A percentile compares a stretch with the other conserved stretches of the same genome.
These are phyloP conservation scores for Microcebus lehilahytsara DNA, from an alignment of 2,113 vertebrate genomes.

Conservation along the genomic window DNA sequence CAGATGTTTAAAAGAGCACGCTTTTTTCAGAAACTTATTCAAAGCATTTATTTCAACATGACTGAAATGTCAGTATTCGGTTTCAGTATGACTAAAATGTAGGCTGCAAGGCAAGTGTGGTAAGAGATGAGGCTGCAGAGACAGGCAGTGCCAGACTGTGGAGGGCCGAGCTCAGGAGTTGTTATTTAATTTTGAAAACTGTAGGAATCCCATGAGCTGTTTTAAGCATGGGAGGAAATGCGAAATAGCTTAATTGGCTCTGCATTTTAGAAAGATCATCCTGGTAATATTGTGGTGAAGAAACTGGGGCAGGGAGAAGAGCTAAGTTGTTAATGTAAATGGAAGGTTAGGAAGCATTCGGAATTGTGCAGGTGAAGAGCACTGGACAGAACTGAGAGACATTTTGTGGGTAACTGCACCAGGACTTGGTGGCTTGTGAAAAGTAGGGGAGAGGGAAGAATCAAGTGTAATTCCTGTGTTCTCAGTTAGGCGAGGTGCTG, in stretches of 20 bases:
- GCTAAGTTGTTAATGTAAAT: background rate
- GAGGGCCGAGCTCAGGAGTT: background rate
- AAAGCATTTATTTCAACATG: background rate
- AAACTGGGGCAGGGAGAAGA: background rate
- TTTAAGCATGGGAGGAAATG: background rate
- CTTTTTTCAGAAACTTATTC: background rate
- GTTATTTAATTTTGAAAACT: constrained; percentile 19
- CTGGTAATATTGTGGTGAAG: background rate
- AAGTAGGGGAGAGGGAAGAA: background rate
- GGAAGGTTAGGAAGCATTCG: background rate
- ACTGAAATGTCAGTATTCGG: background rate
- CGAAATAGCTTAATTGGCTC: background rate
- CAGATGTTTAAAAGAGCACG: background rate
- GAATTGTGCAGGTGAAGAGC: background rate
- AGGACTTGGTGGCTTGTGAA: background rate
- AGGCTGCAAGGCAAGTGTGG: background rate
- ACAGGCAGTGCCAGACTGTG: background rate
- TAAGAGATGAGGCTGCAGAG: background rate
- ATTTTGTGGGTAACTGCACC: background rate
- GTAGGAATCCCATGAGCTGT: background rate
- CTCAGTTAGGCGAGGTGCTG: background rate
- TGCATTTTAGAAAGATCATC: background rate
- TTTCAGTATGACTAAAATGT: background rate
- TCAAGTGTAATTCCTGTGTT: background rate
- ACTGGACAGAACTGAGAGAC: background rate